These are phyloP conservation scores for Pseudorectes ferrugineus DNA, from an alignment of 2,113 vertebrate genomes.

Conservation along the genomic window DNA sequence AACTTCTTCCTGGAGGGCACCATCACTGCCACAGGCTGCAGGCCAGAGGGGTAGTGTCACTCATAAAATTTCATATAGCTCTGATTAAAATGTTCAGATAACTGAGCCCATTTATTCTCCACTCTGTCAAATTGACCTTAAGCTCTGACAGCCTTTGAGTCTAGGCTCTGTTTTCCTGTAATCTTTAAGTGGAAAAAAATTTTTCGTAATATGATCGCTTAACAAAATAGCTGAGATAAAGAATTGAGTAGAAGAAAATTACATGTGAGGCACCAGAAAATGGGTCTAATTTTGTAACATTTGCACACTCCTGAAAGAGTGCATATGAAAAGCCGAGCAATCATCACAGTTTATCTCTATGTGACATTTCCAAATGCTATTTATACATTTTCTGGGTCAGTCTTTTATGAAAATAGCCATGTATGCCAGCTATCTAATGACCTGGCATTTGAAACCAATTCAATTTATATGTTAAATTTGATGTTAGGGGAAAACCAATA, in stretches of 20 bases:
- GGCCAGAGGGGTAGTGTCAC: background rate
- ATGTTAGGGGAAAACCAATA: background rate
- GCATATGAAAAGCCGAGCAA: background rate
- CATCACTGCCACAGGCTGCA: fast-evolving
- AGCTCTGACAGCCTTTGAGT: background rate
- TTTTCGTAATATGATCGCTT: background rate
- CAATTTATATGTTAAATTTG: constrained; percentile 43
- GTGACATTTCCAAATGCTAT: constrained; percentile 46
- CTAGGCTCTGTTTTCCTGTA: background rate
- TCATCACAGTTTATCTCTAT: constrained; percentile 19
- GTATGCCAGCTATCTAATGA: background rate
- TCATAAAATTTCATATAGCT: background rate
- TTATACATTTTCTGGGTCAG: constrained; percentile 49
- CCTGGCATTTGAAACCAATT: constrained; percentile 48
- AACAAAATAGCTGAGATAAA: background rate
- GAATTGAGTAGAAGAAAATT: background rate
- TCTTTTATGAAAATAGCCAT: constrained; percentile 19
- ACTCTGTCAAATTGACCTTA: background rate
- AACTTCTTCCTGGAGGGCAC: background rate
- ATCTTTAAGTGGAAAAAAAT: background rate
- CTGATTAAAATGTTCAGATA: background rate
- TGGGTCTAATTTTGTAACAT: background rate
- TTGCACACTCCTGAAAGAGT: background rate
- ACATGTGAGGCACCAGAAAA: background rate
- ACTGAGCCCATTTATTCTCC: background rate